Conservation (phyloP, 2,113 vertebrate species). For the Aptenodytes patagonicus region DNA sequence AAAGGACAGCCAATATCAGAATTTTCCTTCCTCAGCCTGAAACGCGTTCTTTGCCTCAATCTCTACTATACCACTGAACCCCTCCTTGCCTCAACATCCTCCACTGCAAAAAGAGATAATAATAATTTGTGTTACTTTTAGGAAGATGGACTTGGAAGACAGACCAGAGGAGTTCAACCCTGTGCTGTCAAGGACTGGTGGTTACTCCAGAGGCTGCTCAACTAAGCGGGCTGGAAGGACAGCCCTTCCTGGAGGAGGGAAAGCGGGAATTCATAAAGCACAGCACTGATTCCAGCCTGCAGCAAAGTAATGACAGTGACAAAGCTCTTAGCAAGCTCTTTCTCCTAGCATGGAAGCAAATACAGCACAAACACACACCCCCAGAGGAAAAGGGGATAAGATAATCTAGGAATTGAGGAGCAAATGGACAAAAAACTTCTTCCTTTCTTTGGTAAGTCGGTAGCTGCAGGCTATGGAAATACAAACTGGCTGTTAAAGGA, state of each 20-base stretch:
- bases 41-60: not conserved
- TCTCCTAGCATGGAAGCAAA: not conserved
- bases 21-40: not conserved
- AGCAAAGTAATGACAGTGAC: not conserved
- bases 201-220: not conserved
- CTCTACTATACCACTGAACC: not conserved
- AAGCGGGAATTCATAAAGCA: not conserved
- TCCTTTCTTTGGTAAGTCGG: not conserved
- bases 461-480: slow-evolving; percentile 36
- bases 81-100: not conserved
- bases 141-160: not conserved
- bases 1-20: not conserved
- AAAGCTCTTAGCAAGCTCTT: not conserved
- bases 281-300: not conserved
- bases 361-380: not conserved
- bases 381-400: not conserved
- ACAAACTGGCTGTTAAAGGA: not conserved
- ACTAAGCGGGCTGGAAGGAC: not conserved
- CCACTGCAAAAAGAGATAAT: not conserved
- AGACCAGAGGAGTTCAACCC: not conserved
- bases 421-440: not conserved
- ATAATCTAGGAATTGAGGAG: not conserved
- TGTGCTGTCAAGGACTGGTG: not conserved
- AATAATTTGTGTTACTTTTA: not conserved
- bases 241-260: not conserved